phyloP scores from a whole-genome alignment of 2,888 invertebrate genomes.

The Dascillus cervinus region DNA sequence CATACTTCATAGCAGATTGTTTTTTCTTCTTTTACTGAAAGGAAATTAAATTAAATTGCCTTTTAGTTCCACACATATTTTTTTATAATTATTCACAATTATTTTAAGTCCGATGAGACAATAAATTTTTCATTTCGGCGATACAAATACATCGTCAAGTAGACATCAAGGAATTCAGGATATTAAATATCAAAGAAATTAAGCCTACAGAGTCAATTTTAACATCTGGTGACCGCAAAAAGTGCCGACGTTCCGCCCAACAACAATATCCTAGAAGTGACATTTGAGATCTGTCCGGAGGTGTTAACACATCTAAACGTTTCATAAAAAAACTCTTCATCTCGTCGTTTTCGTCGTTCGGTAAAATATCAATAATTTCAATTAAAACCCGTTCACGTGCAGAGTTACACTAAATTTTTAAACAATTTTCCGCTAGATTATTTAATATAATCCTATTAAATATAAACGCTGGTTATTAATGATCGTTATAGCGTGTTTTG shows the following conservation, averaged over 20 bases:
- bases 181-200: conserved; percentile 23
- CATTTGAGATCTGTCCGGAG: conserved; percentile 11
- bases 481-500: conserved; percentile 24
- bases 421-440: conserved; percentile 39
- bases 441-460: conserved; percentile 39
- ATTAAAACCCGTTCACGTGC: too few species aligned
- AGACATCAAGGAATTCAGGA: conserved; percentile 11
- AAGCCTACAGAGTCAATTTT: conserved; percentile 14
- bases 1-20: conserved; percentile 17
- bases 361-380: not conserved
- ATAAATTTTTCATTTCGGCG: too few species aligned
- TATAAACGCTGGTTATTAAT: conserved; percentile 33
- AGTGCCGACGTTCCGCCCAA: conserved; percentile 21
- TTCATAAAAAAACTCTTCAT: not conserved
- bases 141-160: conserved; percentile 5
- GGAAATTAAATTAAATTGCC: too few species aligned
- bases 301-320: conserved; percentile 12
- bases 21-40: too few species aligned
- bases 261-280: conserved; percentile 13
- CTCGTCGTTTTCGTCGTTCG: not conserved
- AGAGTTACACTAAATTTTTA: conserved; percentile 24
- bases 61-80: too few species aligned
- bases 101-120: too few species aligned
- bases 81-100: too few species aligned
- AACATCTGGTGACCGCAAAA: conserved; percentile 18